Percentiles rank a stretch among this genome's conserved stretches.
Conservation (phyloP, 1,140 invertebrate species). For the Hylaeus anthracinus region DNA sequence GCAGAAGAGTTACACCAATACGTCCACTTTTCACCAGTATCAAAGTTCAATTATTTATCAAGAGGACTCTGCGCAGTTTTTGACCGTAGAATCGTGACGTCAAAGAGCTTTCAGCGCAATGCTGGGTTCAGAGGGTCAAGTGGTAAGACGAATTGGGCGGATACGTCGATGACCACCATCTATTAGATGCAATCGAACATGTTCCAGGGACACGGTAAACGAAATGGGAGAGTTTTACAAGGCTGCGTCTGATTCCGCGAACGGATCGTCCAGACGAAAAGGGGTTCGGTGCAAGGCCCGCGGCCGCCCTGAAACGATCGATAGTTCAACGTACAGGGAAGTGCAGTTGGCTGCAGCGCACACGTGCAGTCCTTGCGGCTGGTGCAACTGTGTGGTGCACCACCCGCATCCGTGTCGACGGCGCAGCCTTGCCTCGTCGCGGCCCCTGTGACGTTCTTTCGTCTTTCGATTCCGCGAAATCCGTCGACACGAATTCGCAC, state of each 20-base stretch:
- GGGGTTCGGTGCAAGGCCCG: conserved; percentile 13
- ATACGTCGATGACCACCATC: background rate
- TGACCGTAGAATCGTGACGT: background rate
- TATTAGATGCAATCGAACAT: conserved; percentile 4
- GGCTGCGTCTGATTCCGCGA: background rate
- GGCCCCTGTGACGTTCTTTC: background rate
- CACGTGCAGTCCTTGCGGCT: conserved; percentile 59
- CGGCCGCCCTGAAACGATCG: conserved; percentile 70
- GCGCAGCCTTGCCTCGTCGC: conserved; percentile 5
- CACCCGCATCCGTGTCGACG: background rate
- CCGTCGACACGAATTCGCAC: conserved; percentile 17
- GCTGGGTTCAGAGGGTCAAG: background rate
- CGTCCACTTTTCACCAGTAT: no score
- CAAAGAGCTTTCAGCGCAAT: background rate
- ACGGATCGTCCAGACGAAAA: background rate
- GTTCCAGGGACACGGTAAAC: background rate
- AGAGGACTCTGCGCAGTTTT: background rate
- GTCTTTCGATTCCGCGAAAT: conserved; percentile 11
- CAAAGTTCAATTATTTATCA: no score
- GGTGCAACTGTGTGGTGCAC: conserved; percentile 19
- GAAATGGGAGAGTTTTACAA: background rate
- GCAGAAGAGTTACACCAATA: no score
- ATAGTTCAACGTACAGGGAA: conserved; percentile 79
- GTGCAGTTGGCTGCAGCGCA: conserved; percentile 58
- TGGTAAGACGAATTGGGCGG: background rate